These are phyloP conservation scores for Seladonia tumulorum DNA, from an alignment of 2,888 invertebrate species.

Conservation along the genomic window DNA sequence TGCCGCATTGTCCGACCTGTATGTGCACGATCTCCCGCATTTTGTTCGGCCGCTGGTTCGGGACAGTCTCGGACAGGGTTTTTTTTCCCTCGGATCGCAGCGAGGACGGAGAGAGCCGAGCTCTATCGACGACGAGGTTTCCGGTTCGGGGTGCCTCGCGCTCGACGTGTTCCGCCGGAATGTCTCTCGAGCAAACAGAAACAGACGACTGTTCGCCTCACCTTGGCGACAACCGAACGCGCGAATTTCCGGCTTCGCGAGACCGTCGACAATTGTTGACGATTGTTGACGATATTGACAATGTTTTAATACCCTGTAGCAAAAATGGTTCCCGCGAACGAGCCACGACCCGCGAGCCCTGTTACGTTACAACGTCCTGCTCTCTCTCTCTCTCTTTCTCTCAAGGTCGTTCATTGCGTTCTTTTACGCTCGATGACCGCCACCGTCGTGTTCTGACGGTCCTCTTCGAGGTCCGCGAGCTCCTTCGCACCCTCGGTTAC, in stretches of 20 bases:
- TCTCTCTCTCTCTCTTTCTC: too few species aligned
- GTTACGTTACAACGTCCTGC: constrained; percentile 80
- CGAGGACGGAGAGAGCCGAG: neutral
- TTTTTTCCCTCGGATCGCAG: neutral
- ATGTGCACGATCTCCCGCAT: constrained; percentile 94
- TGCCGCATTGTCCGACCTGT: constrained; percentile 95
- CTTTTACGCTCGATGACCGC: constrained; percentile 59
- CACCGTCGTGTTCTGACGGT: constrained; percentile 58
- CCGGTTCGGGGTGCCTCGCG: constrained; percentile 24
- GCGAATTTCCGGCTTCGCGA: neutral
- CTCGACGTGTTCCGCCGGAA: neutral
- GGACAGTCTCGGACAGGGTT: neutral
- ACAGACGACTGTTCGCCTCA: constrained; percentile 48
- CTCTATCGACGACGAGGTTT: constrained; percentile 31
- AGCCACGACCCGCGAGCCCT: constrained; percentile 77
- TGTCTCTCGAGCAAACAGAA: constrained; percentile 46
- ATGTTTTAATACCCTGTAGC: constrained; percentile 11
- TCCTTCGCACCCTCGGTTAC: constrained; percentile 24
- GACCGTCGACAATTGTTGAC: neutral
- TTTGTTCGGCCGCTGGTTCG: constrained; percentile 73
- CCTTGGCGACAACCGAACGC: constrained; percentile 40
- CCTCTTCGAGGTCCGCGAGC: constrained; percentile 45
- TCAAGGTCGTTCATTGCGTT: constrained; percentile 65
- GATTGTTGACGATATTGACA: neutral
- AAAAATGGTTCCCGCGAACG: constrained; percentile 8